Percentiles rank a stretch among this genome's conserved stretches.
phyloP scores from a whole-genome alignment of 1,140 invertebrate species.

The Zophobas morio region DNA sequence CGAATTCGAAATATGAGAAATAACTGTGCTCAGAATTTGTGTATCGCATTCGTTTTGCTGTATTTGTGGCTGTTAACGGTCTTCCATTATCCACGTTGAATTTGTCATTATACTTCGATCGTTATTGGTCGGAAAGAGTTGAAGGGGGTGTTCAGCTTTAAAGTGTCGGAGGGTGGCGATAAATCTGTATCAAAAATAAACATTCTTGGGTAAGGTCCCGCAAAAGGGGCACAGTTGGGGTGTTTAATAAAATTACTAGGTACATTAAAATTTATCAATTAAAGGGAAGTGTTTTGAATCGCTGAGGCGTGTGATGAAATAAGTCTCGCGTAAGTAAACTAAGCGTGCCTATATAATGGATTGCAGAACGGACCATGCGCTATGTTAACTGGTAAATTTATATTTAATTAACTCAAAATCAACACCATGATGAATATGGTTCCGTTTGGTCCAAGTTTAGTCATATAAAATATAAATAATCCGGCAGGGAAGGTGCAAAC shows the following conservation, averaged over 20 bases:
- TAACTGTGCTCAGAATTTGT: background rate
- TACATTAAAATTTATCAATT: constrained; percentile 49
- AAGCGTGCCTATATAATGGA: constrained; percentile 46
- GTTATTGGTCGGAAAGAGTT: background rate
- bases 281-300: constrained; percentile 47
- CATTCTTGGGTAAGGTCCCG: background rate
- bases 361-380: constrained; percentile 44
- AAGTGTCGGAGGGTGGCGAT: background rate
- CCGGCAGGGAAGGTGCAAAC: background rate
- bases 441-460: constrained; percentile 18
- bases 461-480: constrained; percentile 31
- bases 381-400: constrained; percentile 41
- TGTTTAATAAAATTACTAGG: constrained; percentile 33
- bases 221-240: constrained; percentile 8
- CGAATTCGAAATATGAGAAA: no score
- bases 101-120: constrained; percentile 1
- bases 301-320: constrained; percentile 46
- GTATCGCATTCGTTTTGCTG: background rate
- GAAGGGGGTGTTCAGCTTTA: constrained; percentile 1
- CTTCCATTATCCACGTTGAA: constrained; percentile 6
- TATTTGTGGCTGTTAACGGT: background rate
- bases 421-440: constrained; percentile 33
- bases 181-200: constrained; percentile 25
- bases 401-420: constrained; percentile 48
- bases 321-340: constrained; percentile 48